Evolutionary conservation across 2,888 invertebrate species (phyloP).

Genomic region (Meghimatium bilineatum): DNA sequence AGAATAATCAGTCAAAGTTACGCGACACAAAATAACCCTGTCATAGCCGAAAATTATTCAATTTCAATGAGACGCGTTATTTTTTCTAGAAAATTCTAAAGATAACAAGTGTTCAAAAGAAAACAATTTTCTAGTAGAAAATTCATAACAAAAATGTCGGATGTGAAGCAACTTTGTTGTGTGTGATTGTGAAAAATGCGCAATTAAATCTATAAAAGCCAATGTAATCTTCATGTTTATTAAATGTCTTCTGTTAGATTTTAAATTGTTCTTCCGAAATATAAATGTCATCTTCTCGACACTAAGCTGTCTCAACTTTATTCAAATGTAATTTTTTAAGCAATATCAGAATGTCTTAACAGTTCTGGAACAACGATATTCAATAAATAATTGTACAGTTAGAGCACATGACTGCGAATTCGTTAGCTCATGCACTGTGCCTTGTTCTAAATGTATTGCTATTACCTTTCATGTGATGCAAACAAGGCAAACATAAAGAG

Average conservation of each 20-base stretch:
- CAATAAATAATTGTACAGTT: too few species aligned
- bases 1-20: background rate
- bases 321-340: too few species aligned
- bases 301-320: background rate
- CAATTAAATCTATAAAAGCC: too few species aligned
- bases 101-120: background rate
- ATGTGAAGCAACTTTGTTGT: background rate
- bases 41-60: background rate
- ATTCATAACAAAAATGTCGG: background rate
- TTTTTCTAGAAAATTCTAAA: background rate
- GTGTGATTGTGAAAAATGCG: background rate
- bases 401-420: too few species aligned
- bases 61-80: background rate
- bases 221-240: background rate
- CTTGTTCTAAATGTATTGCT: too few species aligned
- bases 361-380: too few species aligned
- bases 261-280: background rate
- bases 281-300: background rate
- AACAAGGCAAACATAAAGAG: too few species aligned
- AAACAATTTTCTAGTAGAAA: background rate
- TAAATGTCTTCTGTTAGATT: background rate
- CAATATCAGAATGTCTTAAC: too few species aligned
- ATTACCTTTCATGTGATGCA: too few species aligned
- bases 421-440: too few species aligned
- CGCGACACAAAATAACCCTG: background rate